Conservation (phyloP, 2,888 invertebrate species). For the Villa cingulata region DNA sequence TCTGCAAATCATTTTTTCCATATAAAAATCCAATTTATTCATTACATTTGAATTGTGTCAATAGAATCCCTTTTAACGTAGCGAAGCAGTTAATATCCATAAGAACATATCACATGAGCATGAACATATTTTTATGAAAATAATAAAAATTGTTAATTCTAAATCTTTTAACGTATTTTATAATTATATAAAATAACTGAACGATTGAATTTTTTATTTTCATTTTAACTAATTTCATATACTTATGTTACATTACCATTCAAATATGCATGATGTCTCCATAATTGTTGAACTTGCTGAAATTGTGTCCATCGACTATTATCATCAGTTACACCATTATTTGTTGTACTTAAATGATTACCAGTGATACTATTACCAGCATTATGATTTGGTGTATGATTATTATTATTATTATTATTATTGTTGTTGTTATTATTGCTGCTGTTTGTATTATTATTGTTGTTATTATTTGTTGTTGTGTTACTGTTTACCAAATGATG, state of each 20-base stretch:
- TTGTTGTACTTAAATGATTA: neutral
- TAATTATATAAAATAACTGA: too few species aligned
- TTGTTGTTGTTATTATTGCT: conserved; percentile 23
- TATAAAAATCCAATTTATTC: too few species aligned
- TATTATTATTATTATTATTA: conserved; percentile 19
- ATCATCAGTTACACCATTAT: conserved; percentile 23
- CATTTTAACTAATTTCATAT: too few species aligned
- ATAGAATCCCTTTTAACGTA: too few species aligned
- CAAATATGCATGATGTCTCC: conserved; percentile 36
- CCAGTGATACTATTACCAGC: conserved; percentile 8
- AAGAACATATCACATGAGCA: too few species aligned
- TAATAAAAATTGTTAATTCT: too few species aligned
- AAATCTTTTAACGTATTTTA: too few species aligned
- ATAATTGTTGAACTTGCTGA: conserved; percentile 37
- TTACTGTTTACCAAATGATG: conserved; percentile 34
- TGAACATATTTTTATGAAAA: too few species aligned
- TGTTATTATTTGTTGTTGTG: conserved; percentile 19
- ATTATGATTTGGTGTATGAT: conserved; percentile 16
- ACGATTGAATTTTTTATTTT: too few species aligned
- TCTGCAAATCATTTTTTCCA: too few species aligned
- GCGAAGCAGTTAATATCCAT: too few species aligned
- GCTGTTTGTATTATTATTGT: conserved; percentile 17
- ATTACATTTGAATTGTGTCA: too few species aligned
- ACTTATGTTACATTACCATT: conserved; percentile 33
- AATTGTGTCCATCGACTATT: conserved; percentile 37